phyloP scores from a whole-genome alignment of 2,797 vertebrate species.

The Gallinago stenura region DNA sequence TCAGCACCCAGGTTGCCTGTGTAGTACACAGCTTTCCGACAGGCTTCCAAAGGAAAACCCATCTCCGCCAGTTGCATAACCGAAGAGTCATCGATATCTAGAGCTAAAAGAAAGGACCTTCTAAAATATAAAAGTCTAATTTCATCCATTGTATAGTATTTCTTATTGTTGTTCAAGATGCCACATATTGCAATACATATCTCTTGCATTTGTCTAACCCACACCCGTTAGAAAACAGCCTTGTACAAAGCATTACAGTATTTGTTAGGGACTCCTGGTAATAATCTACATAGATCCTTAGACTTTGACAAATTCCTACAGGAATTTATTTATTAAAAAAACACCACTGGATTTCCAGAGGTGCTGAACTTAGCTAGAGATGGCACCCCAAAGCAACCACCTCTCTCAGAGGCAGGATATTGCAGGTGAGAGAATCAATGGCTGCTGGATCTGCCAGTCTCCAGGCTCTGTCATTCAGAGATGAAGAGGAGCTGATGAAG shows the following conservation, averaged over 20 bases:
- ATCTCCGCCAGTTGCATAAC: constrained; percentile 99
- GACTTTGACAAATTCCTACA: neutral
- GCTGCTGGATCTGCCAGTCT: neutral
- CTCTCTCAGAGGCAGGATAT: neutral
- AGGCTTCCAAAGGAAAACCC: constrained; percentile 97
- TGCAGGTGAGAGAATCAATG: neutral
- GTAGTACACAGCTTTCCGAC: constrained; percentile 97
- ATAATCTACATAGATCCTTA: neutral
- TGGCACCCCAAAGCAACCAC: neutral
- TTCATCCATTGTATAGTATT: neutral
- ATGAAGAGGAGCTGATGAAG: neutral
- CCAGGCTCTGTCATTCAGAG: neutral
- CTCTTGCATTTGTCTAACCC: neutral
- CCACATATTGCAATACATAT: neutral
- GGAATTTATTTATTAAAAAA: neutral
- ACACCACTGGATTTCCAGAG: neutral
- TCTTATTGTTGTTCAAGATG: neutral
- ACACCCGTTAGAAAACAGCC: neutral
- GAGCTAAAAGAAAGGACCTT: constrained; percentile 81
- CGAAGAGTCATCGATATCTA: constrained; percentile 94
- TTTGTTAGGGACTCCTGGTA: neutral
- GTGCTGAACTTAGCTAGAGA: neutral
- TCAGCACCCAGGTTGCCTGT: constrained; percentile 97
- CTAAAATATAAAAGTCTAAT: neutral
- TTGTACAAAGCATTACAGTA: neutral